These are phyloP conservation scores for Drosophila sturtevanti DNA, from an alignment of 1,140 invertebrate species.

Conservation along the genomic window DNA sequence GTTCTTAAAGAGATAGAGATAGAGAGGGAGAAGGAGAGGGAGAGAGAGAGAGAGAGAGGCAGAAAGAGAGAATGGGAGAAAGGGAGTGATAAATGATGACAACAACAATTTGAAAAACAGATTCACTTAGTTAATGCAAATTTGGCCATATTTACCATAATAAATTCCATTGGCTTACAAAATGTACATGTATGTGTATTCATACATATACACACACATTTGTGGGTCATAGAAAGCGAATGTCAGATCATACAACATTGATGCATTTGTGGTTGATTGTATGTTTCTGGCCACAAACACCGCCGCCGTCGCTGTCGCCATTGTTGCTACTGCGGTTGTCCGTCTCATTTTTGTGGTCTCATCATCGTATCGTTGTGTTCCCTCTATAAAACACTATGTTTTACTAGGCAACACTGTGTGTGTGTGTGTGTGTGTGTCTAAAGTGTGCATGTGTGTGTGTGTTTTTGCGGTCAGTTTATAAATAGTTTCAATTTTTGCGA, in stretches of 20 bases:
- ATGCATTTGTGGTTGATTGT: constrained; percentile 6
- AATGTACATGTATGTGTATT: too few relatives aligned
- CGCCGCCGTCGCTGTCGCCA: not conserved
- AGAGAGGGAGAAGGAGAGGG: not conserved
- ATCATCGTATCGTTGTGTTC: not conserved
- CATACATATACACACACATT: too few relatives aligned
- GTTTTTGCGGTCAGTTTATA: not conserved
- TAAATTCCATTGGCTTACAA: too few relatives aligned
- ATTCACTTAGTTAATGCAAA: constrained; percentile 7
- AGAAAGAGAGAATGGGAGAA: not conserved
- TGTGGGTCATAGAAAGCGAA: not conserved
- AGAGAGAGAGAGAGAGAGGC: not conserved
- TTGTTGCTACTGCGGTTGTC: not conserved
- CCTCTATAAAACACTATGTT: not conserved
- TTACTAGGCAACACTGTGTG: not conserved
- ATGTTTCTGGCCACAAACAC: constrained; percentile 18
- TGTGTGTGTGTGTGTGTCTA: not conserved
- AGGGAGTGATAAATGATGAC: not conserved
- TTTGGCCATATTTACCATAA: not conserved
- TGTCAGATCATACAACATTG: constrained; percentile 4
- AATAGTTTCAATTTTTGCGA: constrained; percentile 1
- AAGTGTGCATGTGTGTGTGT: not conserved
- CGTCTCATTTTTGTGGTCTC: constrained; percentile 1
- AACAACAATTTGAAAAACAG: not conserved
- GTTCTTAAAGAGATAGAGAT: too few relatives aligned